Conservation (phyloP, 2,888 invertebrate genomes). For the Megastigmus dorsalis region DNA sequence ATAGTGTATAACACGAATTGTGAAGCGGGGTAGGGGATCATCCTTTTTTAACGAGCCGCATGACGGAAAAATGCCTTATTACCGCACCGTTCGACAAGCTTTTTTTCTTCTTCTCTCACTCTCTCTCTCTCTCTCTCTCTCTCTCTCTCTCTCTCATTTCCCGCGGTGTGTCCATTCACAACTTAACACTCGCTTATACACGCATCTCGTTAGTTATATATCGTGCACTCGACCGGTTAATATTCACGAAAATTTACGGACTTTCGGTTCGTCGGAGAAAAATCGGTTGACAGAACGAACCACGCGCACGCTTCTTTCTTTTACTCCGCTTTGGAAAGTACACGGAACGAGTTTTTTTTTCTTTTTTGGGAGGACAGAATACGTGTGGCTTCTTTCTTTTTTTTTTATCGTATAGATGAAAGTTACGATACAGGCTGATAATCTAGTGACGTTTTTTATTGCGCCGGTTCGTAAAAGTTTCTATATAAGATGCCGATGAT, state of each 20-base stretch:
- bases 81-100: neutral
- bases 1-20: neutral
- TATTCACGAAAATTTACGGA: constrained; percentile 23
- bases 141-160: neutral
- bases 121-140: neutral
- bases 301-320: too few species aligned
- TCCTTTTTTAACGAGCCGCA: constrained; percentile 45
- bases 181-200: neutral
- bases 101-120: constrained; percentile 9
- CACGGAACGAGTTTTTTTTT: neutral
- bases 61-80: constrained; percentile 42
- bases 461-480: neutral
- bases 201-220: constrained; percentile 44
- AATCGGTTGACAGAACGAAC: too few species aligned
- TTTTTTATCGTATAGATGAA: neutral
- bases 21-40: constrained; percentile 24
- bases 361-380: neutral
- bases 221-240: constrained; percentile 11
- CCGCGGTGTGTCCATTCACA: constrained; percentile 13
- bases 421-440: neutral
- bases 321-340: too few species aligned
- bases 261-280: neutral
- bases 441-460: neutral
- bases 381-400: neutral
- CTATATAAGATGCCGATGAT: neutral